phyloP scores from a whole-genome alignment of 92 coral and sea anemone species.

The Desmophyllum pertusum region DNA sequence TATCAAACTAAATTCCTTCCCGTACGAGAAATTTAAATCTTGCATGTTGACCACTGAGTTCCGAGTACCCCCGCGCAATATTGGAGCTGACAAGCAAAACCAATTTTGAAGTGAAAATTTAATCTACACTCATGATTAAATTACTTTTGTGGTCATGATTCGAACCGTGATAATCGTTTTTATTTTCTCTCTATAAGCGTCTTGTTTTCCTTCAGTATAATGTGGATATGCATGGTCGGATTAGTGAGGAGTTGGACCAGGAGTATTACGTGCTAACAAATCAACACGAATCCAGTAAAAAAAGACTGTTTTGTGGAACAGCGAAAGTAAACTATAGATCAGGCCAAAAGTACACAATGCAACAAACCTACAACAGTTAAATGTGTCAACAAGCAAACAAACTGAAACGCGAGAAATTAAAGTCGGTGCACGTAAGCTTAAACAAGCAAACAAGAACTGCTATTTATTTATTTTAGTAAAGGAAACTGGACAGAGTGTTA shows the following conservation, averaged over 20 bases:
- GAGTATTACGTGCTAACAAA: neutral
- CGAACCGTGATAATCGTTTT: neutral
- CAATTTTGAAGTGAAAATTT: neutral
- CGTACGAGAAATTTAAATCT: neutral
- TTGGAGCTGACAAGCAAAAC: neutral
- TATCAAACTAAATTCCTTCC: neutral
- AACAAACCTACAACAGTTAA: neutral
- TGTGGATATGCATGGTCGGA: neutral
- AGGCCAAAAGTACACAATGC: neutral
- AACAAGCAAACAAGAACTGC: too few relatives aligned
- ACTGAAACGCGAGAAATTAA: neutral
- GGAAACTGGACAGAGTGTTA: too few relatives aligned
- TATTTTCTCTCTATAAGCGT: neutral
- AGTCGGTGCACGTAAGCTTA: too few relatives aligned
- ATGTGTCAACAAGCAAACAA: neutral
- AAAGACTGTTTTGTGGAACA: neutral
- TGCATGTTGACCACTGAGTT: too few relatives aligned
- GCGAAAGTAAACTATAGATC: neutral
- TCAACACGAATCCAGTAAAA: too few relatives aligned
- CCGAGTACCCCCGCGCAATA: neutral
- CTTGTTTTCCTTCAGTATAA: neutral
- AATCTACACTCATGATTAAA: neutral
- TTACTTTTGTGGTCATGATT: neutral
- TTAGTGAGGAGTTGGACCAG: neutral
- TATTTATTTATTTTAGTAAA: too few relatives aligned